phyloP scores from a whole-genome alignment of 2,888 invertebrate genomes.

The Camptogramma bilineatum region DNA sequence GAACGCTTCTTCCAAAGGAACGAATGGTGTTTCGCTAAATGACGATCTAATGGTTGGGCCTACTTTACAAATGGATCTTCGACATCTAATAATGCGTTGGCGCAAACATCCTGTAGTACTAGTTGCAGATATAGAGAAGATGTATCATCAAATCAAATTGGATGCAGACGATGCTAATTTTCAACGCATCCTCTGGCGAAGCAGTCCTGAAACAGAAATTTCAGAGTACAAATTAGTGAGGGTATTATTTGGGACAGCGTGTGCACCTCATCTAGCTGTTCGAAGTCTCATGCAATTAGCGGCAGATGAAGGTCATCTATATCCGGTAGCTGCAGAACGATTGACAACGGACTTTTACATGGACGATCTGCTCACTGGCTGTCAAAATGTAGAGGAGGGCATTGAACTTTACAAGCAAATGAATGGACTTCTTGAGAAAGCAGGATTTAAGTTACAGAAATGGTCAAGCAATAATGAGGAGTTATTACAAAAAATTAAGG shows the following conservation, averaged over 20 bases:
- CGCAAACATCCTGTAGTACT: slow-evolving; percentile 25
- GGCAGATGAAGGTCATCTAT: slow-evolving; percentile 38
- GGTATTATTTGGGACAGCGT: neutral
- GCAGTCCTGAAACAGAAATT: neutral
- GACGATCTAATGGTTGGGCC: slow-evolving; percentile 37
- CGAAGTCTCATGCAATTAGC: slow-evolving; percentile 37
- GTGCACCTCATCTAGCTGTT: neutral
- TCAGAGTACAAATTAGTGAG: neutral
- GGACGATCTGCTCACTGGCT: slow-evolving; percentile 43
- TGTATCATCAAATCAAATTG: slow-evolving; percentile 31
- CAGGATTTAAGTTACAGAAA: too few species aligned
- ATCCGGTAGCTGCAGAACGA: slow-evolving; percentile 2
- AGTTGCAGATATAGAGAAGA: slow-evolving; percentile 33
- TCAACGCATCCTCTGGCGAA: slow-evolving; percentile 35
- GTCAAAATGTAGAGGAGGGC: slow-evolving; percentile 14
- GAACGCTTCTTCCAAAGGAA: slow-evolving; percentile 33
- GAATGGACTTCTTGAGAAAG: neutral
- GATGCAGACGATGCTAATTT: slow-evolving; percentile 12
- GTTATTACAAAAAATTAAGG: neutral
- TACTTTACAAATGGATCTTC: slow-evolving; percentile 31
- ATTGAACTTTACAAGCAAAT: neutral
- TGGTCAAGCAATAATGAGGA: too few species aligned
- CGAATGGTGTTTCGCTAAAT: slow-evolving; percentile 38
- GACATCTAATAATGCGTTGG: slow-evolving; percentile 36
- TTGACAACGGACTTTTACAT: slow-evolving; percentile 37